phyloP scores from a whole-genome alignment of 53 echinoderm and acorn worm genomes.

The Actinopyga echinites region DNA sequence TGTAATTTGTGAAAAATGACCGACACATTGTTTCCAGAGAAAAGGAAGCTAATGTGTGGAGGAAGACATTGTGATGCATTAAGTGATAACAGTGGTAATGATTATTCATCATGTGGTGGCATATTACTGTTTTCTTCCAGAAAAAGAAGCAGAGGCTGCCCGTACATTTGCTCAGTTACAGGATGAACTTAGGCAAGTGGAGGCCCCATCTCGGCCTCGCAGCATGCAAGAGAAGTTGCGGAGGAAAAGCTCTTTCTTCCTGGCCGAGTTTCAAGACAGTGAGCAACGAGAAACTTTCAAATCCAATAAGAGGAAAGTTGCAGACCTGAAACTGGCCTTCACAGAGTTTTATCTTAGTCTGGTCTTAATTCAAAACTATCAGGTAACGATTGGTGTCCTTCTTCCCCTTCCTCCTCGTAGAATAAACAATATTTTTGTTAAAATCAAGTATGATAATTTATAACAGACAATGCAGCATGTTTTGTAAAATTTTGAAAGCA shows the following conservation, averaged over 20 bases:
- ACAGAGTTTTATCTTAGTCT: slow-evolving; percentile 96
- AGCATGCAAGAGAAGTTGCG: slow-evolving; percentile 37
- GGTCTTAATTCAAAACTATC: slow-evolving; percentile 91
- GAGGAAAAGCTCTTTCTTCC: slow-evolving; percentile 67
- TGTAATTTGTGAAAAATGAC: no score
- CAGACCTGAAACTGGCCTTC: slow-evolving; percentile 96
- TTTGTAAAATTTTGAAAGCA: no score
- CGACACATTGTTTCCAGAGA: no score
- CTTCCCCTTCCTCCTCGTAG: no score
- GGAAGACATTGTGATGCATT: no score
- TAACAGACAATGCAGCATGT: no score
- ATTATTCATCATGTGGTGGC: background rate
- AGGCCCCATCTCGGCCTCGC: slow-evolving; percentile 54
- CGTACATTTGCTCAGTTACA: slow-evolving; percentile 90
- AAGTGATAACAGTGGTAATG: no score
- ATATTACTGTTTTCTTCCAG: slow-evolving; percentile 18
- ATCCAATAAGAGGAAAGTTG: slow-evolving; percentile 76
- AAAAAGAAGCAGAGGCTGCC: slow-evolving; percentile 89
- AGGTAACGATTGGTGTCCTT: slow-evolving; percentile 46
- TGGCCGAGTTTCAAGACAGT: slow-evolving; percentile 52
- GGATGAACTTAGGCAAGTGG: slow-evolving; percentile 91
- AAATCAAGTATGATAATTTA: no score
- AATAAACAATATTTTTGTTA: no score
- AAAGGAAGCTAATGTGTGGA: no score
- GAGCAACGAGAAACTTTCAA: slow-evolving; percentile 64